These are phyloP conservation scores for Chamaea fasciata DNA, from an alignment of 2,113 vertebrate genomes.

Conservation along the genomic window DNA sequence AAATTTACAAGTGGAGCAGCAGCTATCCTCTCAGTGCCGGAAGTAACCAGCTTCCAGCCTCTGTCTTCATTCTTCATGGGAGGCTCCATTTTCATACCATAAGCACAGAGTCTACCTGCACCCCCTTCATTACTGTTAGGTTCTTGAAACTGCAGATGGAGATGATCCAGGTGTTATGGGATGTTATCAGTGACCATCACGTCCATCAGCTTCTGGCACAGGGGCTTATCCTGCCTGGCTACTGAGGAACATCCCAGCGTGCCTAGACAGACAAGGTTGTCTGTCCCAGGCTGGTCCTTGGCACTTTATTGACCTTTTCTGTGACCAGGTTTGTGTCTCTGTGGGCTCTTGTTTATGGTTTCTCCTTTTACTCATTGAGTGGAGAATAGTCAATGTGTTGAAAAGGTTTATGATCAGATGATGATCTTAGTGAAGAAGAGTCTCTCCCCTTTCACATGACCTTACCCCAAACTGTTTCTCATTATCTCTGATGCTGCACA, in stretches of 20 bases:
- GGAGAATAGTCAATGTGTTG: neutral
- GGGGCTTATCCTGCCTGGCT: neutral
- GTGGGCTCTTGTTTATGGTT: neutral
- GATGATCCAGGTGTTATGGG: neutral
- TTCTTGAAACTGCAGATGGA: neutral
- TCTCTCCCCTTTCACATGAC: fast-evolving
- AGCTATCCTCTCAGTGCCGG: neutral
- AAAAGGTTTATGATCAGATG: neutral
- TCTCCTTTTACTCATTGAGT: neutral
- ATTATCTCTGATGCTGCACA: neutral
- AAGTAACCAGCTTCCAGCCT: neutral
- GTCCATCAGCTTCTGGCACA: neutral
- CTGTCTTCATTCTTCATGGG: neutral
- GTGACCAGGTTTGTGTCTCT: neutral
- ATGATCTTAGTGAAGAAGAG: neutral
- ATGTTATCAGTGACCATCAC: neutral
- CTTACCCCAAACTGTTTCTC: neutral
- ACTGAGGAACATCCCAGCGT: neutral
- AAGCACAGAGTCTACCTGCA: neutral
- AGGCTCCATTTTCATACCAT: neutral
- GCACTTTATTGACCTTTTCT: neutral
- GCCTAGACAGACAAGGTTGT: neutral
- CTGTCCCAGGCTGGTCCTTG: neutral
- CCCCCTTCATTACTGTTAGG: neutral
- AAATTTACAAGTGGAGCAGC: neutral